Conservation (phyloP, 2,113 vertebrate species). For the Rhombomys opimus region DNA sequence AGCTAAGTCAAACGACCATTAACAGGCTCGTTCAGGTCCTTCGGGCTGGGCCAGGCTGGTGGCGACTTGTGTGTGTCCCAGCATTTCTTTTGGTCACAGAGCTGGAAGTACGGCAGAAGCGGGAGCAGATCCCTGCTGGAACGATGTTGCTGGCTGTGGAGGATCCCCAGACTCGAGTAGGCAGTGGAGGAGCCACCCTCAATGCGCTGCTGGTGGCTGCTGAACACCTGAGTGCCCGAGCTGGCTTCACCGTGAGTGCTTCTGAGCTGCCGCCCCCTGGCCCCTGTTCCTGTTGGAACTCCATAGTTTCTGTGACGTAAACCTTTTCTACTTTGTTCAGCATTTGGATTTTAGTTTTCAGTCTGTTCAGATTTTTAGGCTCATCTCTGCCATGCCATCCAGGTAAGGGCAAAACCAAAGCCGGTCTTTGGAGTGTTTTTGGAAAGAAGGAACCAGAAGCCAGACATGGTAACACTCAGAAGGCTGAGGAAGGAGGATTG, state of each 20-base stretch:
- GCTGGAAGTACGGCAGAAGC: conserved; percentile 91
- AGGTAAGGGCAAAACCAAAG: background rate
- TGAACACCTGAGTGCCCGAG: conserved; percentile 93
- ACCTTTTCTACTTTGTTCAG: background rate
- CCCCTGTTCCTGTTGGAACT: fast-evolving
- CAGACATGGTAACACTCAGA: background rate
- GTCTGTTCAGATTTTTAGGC: background rate
- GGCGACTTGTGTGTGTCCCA: background rate
- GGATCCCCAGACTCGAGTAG: conserved; percentile 90
- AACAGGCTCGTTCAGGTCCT: background rate
- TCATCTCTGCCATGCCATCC: background rate
- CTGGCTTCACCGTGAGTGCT: conserved; percentile 91
- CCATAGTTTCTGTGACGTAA: background rate
- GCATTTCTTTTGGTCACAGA: conserved; percentile 84
- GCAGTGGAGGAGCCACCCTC: conserved; percentile 96
- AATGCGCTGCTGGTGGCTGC: conserved; percentile 96
- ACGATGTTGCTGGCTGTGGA: conserved; percentile 91
- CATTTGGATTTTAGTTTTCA: background rate
- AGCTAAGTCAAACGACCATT: background rate
- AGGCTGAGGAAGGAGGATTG: background rate
- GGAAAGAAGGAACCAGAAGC: background rate
- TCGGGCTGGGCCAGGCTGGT: background rate
- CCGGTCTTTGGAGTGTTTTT: background rate
- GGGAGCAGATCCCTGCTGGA: conserved; percentile 85
- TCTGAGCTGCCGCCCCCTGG: fast-evolving